phyloP scores from a whole-genome alignment of 2,797 vertebrate species.

The Astyanax mexicanus region DNA sequence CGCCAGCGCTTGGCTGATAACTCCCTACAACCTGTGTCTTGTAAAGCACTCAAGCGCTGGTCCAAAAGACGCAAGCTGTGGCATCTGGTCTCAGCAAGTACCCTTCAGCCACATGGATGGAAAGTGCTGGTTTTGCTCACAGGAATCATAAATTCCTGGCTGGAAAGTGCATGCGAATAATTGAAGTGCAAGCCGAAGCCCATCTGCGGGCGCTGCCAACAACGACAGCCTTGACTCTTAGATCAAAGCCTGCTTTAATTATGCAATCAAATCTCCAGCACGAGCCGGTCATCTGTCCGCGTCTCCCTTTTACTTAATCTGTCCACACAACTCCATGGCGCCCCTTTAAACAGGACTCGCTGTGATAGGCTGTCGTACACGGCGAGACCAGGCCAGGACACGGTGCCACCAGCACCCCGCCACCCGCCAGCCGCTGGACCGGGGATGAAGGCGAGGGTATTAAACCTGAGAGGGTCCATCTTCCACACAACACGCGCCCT shows the following conservation, averaged over 20 bases:
- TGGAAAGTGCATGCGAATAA: slow-evolving; percentile 16
- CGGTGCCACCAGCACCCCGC: background rate
- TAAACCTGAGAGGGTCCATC: slow-evolving; percentile 1
- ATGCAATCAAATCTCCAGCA: slow-evolving; percentile 20
- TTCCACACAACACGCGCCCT: background rate
- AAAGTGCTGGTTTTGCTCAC: slow-evolving; percentile 7
- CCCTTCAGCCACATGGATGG: slow-evolving; percentile 7
- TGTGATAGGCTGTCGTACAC: background rate
- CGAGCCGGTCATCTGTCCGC: background rate
- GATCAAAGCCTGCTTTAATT: slow-evolving; percentile 28
- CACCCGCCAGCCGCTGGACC: background rate
- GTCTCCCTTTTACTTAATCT: background rate
- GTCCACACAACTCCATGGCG: background rate
- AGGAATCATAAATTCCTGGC: slow-evolving; percentile 26
- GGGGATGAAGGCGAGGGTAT: slow-evolving; percentile 1
- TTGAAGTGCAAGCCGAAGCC: slow-evolving; percentile 16
- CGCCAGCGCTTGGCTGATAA: background rate
- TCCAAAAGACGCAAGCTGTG: slow-evolving; percentile 18
- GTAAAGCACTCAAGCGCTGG: slow-evolving; percentile 18
- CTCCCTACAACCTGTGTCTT: background rate
- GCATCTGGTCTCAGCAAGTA: slow-evolving; percentile 18
- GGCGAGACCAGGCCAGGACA: background rate
- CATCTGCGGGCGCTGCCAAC: background rate
- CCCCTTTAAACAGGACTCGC: background rate
- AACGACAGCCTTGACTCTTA: slow-evolving; percentile 4